Base-by-base conservation (phyloP, 2,888 invertebrate genomes). In the Nephrotoma appendiculata region DNA sequence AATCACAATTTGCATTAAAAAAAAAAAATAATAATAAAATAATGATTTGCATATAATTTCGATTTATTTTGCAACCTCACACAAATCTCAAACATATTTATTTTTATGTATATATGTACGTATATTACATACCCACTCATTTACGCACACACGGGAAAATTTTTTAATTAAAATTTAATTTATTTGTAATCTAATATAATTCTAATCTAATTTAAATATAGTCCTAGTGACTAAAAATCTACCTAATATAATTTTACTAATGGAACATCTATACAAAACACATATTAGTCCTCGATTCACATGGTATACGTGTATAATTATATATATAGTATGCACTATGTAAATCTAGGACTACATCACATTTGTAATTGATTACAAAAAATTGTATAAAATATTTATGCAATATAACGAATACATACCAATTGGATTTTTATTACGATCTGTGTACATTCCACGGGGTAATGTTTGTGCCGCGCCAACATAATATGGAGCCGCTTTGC, bases 361-460 rank as follows among this genome's bases (percentile, higher is more conserved):
- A 71, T 71, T 71, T 71, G 71, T 71, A 71, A 71, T 71, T 71
- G 71, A 86, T 45, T 45, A 86, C 43, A 12, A 45, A 86, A 86
- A 45, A 86, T 45, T n/a, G 9, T 71, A 71, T 52, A 71, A 71
- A 85, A 85, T 41, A 87, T 48, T 48, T 48, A 45, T 48, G 12
- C 31, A 31, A 4, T 31, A 31, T 11, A 19, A 71, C 71, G 6
- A 6, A 83, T 86, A 89, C 91, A 89, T 89, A 92, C 92, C 92
- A 88, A 92, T 90, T 84, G 91, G 88, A 83, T 90, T 90, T 88
- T 92, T 92, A 87, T 90, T 91, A 48, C 91, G 91, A 88, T 92
- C 92, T 0, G 91, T 91, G 87, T 91, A 92, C 89, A 93, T 96
- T 88, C 92, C 91, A 71, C 92, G 90, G 6, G 92, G 92, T 88